Percentiles rank a stretch among this genome's conserved stretches.
Conservation (phyloP, 2,888 invertebrate genomes). For the Drosophila diplacantha region DNA sequence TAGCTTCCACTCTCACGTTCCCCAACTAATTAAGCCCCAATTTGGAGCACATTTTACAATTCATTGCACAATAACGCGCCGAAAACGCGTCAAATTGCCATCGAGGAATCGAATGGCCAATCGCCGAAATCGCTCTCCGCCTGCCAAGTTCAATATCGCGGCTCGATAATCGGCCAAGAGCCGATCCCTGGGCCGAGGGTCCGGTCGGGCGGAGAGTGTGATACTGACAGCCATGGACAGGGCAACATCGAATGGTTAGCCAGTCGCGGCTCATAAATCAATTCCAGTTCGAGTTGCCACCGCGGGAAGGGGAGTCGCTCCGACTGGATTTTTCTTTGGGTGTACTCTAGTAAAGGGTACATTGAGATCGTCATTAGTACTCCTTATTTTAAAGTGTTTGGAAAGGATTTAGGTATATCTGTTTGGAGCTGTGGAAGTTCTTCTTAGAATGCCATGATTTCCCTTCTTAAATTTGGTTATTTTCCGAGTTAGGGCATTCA, state of each 20-base stretch:
- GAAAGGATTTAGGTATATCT: neutral
- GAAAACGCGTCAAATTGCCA: constrained; percentile 43
- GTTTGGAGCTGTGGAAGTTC: neutral
- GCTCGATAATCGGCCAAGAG: constrained; percentile 51
- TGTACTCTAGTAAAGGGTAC: neutral
- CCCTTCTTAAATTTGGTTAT: neutral
- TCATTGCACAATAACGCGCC: constrained; percentile 63
- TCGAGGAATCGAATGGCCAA: constrained; percentile 16
- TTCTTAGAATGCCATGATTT: neutral
- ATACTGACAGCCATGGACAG: constrained; percentile 59
- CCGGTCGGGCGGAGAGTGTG: constrained; percentile 29
- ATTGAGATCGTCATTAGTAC: neutral
- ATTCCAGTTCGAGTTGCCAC: constrained; percentile 54
- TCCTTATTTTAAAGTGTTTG: too few species aligned
- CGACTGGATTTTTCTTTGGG: constrained; percentile 24
- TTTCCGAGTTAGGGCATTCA: constrained; percentile 5
- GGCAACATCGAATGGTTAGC: constrained; percentile 38
- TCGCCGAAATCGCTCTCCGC: constrained; percentile 27
- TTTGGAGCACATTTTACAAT: constrained; percentile 63
- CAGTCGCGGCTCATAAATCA: constrained; percentile 57
- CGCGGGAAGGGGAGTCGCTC: constrained; percentile 9
- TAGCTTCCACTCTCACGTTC: constrained; percentile 7
- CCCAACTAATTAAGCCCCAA: constrained; percentile 60
- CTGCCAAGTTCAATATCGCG: constrained; percentile 62
- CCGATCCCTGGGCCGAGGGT: neutral